Evolutionary conservation across 2,888 invertebrate genomes (phyloP).

Genomic region (Lingula anatina): DNA sequence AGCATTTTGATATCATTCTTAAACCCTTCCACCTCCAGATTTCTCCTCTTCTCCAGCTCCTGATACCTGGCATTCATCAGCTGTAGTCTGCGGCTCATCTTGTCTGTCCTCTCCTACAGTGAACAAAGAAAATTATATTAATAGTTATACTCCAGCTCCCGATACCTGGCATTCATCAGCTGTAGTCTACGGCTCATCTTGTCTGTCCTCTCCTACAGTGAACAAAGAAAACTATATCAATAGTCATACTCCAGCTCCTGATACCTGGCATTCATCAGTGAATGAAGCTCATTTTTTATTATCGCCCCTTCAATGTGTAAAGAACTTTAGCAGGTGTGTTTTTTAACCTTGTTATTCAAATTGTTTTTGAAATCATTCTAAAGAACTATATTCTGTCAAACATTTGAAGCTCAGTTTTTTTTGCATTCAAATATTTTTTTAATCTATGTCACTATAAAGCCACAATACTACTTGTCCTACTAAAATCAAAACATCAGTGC

Average conservation of each 20-base stretch:
- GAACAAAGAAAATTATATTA: neutral
- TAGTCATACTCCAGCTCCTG: conserved; percentile 52
- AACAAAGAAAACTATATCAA: neutral
- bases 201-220: conserved; percentile 45
- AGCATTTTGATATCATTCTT: conserved; percentile 52
- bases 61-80: conserved; percentile 50
- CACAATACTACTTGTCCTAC: no score
- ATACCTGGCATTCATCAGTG: conserved; percentile 49
- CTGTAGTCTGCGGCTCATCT: conserved; percentile 47
- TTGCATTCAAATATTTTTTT: no score
- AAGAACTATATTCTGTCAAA: no score
- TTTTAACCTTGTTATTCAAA: no score
- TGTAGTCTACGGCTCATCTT: conserved; percentile 49
- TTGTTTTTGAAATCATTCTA: no score
- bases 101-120: conserved; percentile 47
- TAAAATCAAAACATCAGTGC: no score
- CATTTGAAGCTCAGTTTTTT: no score
- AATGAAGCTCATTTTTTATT: conserved; percentile 49
- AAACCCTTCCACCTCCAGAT: conserved; percentile 54
- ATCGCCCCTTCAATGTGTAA: conserved; percentile 36
- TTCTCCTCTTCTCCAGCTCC: conserved; percentile 50
- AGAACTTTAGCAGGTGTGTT: no score
- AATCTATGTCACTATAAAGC: no score
- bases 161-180: conserved; percentile 49
- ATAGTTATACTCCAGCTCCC: conserved; percentile 52